Evolutionary conservation across 1,140 invertebrate genomes (phyloP), one percentile per base, ranked within the genome.

Genomic region (Polypedilum pembai): DNA sequence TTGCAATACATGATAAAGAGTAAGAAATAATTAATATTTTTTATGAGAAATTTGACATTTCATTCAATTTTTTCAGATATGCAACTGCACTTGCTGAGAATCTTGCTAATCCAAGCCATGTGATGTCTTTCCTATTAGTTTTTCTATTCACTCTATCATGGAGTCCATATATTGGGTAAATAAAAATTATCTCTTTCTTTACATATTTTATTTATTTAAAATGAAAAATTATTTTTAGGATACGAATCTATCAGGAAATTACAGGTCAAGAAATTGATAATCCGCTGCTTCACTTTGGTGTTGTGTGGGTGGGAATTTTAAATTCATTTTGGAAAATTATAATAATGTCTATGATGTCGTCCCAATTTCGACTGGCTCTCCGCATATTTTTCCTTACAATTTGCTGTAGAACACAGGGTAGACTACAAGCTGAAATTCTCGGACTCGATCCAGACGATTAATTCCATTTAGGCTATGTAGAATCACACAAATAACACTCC

Each of bases 321-420:
- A 96, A 96, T 84, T 95, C 93, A 72, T 94, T 95, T 80, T 96
- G 93, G 92, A 98, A 98, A 84, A 91, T 94, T 74, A 83, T 98
- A 72, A 92, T 98, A 76, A 91, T 97, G 79, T 85, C 94, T 74
- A 87, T 89, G 41, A 85, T 96, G 80, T 96, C 94, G 83, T 92
- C 92, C 17, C 92, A 95, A 80, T 98, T 98, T 84, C 87, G 95
- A 74, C 85, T 94, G 73, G 92, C 93, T 24, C 86, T 95, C 74
- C 86, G 92, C 77, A 89, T 94, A 77, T 89, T 97, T 78, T 96
- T 93, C 83, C 85, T 94, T 82, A 94, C 92, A n/a, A 85, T 94
- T 76, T 95, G 92, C 83, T 96, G 93, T 83, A 88, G 91, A 75
- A 89, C 90, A 79, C 90, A 91, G 81, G 87, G 87, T 75, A 85